phyloP scores from a whole-genome alignment of 2,113 vertebrate species.

The Forbesichthys agassizii region DNA sequence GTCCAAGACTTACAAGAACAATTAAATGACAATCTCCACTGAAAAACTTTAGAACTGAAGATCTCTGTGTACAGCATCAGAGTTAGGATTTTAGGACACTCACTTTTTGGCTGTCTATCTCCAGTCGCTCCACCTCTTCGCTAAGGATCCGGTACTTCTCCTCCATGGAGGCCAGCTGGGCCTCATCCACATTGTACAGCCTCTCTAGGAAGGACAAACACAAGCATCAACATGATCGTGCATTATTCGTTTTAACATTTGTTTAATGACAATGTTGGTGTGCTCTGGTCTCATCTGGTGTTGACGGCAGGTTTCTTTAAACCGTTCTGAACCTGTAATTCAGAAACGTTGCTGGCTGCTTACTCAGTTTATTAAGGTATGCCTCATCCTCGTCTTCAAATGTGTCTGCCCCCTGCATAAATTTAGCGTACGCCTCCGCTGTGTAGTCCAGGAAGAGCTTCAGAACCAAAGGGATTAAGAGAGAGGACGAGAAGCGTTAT shows the following conservation, averaged over 20 bases:
- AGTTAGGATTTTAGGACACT: constrained; percentile 37
- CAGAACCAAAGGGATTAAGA: constrained; percentile 4
- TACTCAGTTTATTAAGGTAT: constrained; percentile 84
- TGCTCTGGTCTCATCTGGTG: background rate
- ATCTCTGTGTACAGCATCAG: too few relatives aligned
- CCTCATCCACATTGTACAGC: constrained; percentile 87
- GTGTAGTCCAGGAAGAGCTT: constrained; percentile 88
- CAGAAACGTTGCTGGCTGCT: constrained; percentile 45
- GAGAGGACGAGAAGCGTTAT: background rate
- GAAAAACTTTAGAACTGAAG: background rate
- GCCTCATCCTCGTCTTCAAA: constrained; percentile 85
- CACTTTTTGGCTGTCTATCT: constrained; percentile 90
- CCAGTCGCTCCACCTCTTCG: constrained; percentile 83
- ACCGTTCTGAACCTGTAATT: background rate
- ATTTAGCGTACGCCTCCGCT: constrained; percentile 85
- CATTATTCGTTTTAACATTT: background rate
- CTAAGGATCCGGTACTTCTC: constrained; percentile 81
- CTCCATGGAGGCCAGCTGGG: constrained; percentile 77
- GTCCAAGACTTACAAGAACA: too few relatives aligned
- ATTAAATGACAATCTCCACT: too few relatives aligned
- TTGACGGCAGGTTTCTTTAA: background rate
- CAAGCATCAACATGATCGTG: background rate
- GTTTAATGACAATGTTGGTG: background rate
- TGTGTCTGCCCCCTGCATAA: constrained; percentile 87
- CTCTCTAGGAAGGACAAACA: constrained; percentile 74